Evolutionary conservation across 2,888 invertebrate species (phyloP), one percentile per base, ranked within the genome.

Genomic region (Dynastes grantii): DNA sequence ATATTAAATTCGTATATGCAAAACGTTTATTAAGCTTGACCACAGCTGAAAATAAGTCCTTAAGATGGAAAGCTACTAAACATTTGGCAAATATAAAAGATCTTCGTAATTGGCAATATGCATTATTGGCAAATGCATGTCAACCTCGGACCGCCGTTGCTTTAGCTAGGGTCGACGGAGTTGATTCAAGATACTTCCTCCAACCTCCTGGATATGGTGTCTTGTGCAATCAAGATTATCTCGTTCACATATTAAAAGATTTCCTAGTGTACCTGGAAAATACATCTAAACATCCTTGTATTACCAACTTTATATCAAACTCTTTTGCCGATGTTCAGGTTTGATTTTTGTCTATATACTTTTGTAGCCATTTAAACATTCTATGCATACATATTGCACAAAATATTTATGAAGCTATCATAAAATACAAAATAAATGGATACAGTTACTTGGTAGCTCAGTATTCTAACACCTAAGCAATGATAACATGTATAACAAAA

Each of bases 71-170:
- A 84, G 95, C 95, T 0, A 88, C 95, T 0, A 90, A 92, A 73
- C 92, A 92, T 79, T 88, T 95, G 16, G 92, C 93, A 1, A 90
- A 91, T 49, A 91, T 95, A 81, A 93, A 92, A 85, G 91, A 93
- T 85, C 90, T 94, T 63, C 86, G 87, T 68, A 82, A 86, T 77
- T 89, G 88, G 88, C 88, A 89, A 81, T 88, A 85, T 82, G 85
- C 86, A 75, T 93, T 94, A 84, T 90, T 97, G 79, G 95, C 97
- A 4, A 95, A 96, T 88, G 93, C 94, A 81, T 91, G 95, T 83
- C 95, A 96, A 89, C 91, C 92, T 65, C 90, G 92, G 82, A 96
- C 96, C 0, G 94, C 95, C 1, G 92, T 96, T 0, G 92, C 94
- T 1, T 90, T 97, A 73, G 96, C 97, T 0, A 90, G 96, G 82